Base-by-base conservation (phyloP, 2,888 invertebrate genomes). In the Folsomia manolachei region DNA sequence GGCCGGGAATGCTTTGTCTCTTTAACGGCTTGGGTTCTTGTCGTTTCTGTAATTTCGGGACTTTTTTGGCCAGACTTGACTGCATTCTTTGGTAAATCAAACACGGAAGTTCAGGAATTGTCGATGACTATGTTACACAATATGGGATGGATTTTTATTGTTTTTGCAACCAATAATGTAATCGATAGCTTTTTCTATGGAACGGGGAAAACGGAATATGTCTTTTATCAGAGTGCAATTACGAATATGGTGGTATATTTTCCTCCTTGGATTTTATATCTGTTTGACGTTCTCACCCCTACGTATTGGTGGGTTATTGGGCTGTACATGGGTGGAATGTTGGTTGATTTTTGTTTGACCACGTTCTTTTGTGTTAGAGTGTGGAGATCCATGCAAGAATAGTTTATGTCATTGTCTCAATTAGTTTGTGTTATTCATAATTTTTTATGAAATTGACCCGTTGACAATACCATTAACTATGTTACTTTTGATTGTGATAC, bases 101-200 rank as follows among this genome's bases (percentile, higher is more conserved):
- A 76, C 27, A 62, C 14, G 23, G 61, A 69, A 1, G 72, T 74
- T 4, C 76, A 78, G 53, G 64, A 68, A 14, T 19, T 76, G 25
- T 78, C 78, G 0, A 53, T 63, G 0, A 71, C 71, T n/a, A 70
- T 78, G 72, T 70, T 78, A n/a, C 56, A 70, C 23, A 53, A 76
- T 14, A 66, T 78, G 62, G 78, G 78, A 0, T 76, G 76, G 76
- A 71, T 76, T 69, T 78, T 71, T 21, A 71, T 78, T 0, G 19
- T 78, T 0, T 78, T 78, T 53, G 64, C 72, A 1, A 72, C 63
- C 11, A 78, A 78, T 27, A 78, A 73, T 61, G 73, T 75, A 53
- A 75, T 78, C 72, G 78, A 78, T 53, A 71, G 73, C 11, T 63
- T 78, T 39, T 78, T 78, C 66, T 71, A 72, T 53, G 78, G 78